Base-by-base conservation (phyloP, 2,888 invertebrate genomes). In the Drosophila hamatofila region DNA sequence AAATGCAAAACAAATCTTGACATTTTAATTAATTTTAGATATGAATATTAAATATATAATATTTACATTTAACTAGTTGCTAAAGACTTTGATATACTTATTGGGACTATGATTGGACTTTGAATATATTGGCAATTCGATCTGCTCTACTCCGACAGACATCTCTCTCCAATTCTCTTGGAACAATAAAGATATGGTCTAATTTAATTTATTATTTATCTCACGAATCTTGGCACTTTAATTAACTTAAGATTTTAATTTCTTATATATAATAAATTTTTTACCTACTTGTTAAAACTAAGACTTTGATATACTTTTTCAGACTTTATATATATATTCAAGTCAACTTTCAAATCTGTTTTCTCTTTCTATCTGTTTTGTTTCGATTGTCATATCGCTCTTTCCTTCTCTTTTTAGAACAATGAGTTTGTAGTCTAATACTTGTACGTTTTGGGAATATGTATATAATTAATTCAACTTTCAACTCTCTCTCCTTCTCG, bases 1-100 rank as follows among this genome's bases (percentile, higher is more conserved):
- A 63, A 58, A 56, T 27, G 37, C 33, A 12, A 42, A 6, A 27
- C 21, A 27, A 49, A 42, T n/a, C n/a, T n/a, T n/a, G n/a, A 0
- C 35, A 42, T 8, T 67, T 35, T 3, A 23, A 21, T 35, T 25
- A 21, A 41, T 21, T 42, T 42, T n/a, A n/a, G 8, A 8, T 37
- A 3, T n/a, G 2, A 37, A 8, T 37, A n/a, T 33, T 9, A 2
- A 33, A 7, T 8, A 37, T n/a, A 37, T n/a, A 37, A n/a, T 35
- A 14, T 0, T 35, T 35, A n/a, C n/a, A n/a, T 14, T 18, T 8
- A n/a, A 3, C 39, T n/a, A 18, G 18, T 6, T 6, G 2, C 16
- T n/a, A 8, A n/a, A n/a, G 0, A 12, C 11, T 39, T 39, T 39
- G n/a, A 39, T n/a, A n/a, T 7, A 39, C 3, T 37, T 8, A 8